Evolutionary conservation across 2,888 invertebrate species (phyloP), one percentile per base, ranked within the genome.

Genomic region (Eulithis prunata): DNA sequence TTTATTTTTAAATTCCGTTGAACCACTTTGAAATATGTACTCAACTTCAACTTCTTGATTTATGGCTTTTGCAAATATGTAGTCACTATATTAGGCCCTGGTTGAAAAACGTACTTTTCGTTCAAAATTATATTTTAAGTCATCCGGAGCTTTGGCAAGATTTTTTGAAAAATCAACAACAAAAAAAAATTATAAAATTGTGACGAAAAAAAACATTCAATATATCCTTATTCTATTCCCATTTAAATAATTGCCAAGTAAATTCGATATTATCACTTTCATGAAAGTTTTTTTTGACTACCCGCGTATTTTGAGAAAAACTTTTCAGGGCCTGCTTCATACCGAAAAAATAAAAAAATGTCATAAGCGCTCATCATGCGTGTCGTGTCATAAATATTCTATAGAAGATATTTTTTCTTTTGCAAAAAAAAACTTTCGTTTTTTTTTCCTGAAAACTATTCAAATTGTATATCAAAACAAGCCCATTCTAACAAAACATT

Each of bases 201-300:
- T 79, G 82, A 83, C 79, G 74, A 74, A 54, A 38, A 38, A 76
- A 74, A 75, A 32, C 66, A 66, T 54, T 51, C 49, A 72, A 73
- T 70, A 75, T 64, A 71, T 21, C 64, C 78, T 81, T 78, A 77
- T 70, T 67, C 72, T 68, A 79, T 64, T 59, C 71, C 70, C 63
- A 75, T 74, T 70, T 71, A 72, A 74, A 77, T 77, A 80, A 83
- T 86, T 86, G 90, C 86, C 90, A 86, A 85, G 78, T 92, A 92
- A 92, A 92, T 92, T 92, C 92, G 92, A 89, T 90, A 84, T 43
- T 68, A 68, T 68, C 68, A 68, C 68, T 57, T 78, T 83, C 81
- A 89, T 89, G 88, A 90, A 91, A 90, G 78, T 80, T 78, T 69
- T 58, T 53, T 55, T 21, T 32, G 41, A 54, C 52, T 63, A 70